A percentile compares a stretch with the other conserved stretches of the same genome.
phyloP scores from a whole-genome alignment of 2,797 vertebrate genomes.

The Tarsius wallacei region DNA sequence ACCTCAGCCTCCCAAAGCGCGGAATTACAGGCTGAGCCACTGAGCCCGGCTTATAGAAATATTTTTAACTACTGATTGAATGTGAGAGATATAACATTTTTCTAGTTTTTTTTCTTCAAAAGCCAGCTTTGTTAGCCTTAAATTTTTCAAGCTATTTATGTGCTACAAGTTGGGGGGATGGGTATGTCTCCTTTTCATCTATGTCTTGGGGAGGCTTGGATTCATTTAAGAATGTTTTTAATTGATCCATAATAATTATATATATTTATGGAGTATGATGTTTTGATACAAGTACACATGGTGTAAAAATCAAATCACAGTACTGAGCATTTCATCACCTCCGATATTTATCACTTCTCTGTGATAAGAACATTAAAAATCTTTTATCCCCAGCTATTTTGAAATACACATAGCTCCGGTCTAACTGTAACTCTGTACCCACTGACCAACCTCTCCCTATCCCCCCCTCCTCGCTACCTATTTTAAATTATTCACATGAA shows the following conservation, averaged over 20 bases:
- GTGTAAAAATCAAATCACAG: neutral
- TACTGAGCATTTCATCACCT: neutral
- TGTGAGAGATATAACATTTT: neutral
- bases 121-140: neutral
- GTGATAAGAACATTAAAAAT: neutral
- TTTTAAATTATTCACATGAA: neutral
- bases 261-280: neutral
- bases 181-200: neutral
- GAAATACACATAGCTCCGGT: neutral
- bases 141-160: neutral
- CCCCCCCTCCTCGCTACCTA: neutral
- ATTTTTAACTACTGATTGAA: neutral
- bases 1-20: too few relatives aligned
- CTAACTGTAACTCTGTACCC: neutral
- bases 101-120: neutral
- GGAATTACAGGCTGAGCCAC: too few relatives aligned
- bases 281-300: neutral
- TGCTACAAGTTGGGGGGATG: neutral
- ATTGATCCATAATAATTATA: neutral
- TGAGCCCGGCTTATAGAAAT: slow-evolving; percentile 9
- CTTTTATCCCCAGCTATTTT: neutral
- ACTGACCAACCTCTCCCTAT: neutral
- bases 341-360: neutral
- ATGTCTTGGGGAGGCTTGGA: neutral
- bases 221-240: neutral